phyloP scores from a whole-genome alignment of 2,113 vertebrate genomes.

The Melanerpes formicivorus region DNA sequence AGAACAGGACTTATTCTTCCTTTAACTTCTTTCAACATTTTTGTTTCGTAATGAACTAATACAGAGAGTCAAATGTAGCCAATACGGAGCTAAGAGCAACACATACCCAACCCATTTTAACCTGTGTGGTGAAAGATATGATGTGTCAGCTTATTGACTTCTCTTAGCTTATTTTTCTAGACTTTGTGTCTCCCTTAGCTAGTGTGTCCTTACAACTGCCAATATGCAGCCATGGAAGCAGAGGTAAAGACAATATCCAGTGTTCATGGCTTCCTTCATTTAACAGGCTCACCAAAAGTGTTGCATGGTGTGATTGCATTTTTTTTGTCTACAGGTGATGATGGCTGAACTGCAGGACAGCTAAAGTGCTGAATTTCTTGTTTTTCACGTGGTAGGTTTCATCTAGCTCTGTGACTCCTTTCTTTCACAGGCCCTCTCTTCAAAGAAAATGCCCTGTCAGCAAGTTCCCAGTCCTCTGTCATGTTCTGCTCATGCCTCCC shows the following conservation, averaged over 20 bases:
- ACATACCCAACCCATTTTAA: background rate
- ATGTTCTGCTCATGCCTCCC: conserved; percentile 1
- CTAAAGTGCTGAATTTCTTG: background rate
- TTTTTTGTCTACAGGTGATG: background rate
- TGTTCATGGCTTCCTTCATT: background rate
- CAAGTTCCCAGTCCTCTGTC: conserved; percentile 9
- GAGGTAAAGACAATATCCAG: background rate
- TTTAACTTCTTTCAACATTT: background rate
- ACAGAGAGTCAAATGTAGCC: background rate
- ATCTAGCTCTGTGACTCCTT: background rate
- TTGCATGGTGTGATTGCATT: background rate
- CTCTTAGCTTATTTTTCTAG: background rate
- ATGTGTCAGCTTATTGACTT: background rate
- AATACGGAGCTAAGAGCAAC: background rate
- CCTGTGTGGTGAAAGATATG: background rate
- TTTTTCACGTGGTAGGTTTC: background rate
- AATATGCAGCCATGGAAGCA: background rate
- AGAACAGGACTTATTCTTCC: background rate
- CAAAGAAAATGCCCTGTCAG: conserved; percentile 37
- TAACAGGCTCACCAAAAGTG: background rate
- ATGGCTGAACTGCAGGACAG: background rate
- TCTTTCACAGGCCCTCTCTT: background rate
- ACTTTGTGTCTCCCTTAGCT: background rate
- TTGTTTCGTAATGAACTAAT: background rate
- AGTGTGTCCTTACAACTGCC: background rate